Base-by-base conservation (phyloP, 2,888 invertebrate species). In the Lordiphosa andalusiaca region DNA sequence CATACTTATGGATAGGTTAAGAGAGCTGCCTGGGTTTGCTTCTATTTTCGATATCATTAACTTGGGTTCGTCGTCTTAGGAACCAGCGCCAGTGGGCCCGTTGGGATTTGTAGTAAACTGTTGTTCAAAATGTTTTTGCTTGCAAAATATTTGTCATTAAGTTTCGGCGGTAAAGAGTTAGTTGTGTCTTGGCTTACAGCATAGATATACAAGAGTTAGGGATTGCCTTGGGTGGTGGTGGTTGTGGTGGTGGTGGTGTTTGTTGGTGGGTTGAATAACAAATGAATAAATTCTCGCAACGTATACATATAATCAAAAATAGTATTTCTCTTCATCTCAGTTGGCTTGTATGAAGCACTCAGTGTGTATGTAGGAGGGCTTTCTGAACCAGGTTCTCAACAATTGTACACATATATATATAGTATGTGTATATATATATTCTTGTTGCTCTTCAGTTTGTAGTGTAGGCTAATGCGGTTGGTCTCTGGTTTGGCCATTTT, bases 401-500 rank as follows among this genome's bases (percentile, higher is more conserved):
- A 53, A 52, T 60, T 60, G 64, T 68, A 46, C 59, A 58, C 44
- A 68, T 51, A 48, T 48, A 19, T 19, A 19, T 53, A n/a, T n/a
- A n/a, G n/a, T n/a, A n/a, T n/a, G n/a, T n/a, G n/a, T n/a, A n/a
- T 49, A 68, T 51, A 48, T 48, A 19, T 19, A 19, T 53, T 57
- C 40, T 50, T 30, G 49, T 46, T 39, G 25, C 10, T 53, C 51
- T 57, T 47, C 16, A 16, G 39, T 39, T 50, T 39, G n/a, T 41
- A 23, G 36, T 68, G 25, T 25, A 25, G 46, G 55, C 57, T 69
- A 67, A 83, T 76, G 83, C 75, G 38, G 59, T 76, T 76, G 75
- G 83, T 76, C 76, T 72, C 54, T 62, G 40, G 44, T 73, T 64
- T 67, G 67, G 63, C 82, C 81, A 81, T 57, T 55, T 63, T 76